Percentiles rank a stretch among this genome's conserved stretches.
phyloP scores from a whole-genome alignment of 2,797 vertebrate genomes.

The Sebastes matsubarae region DNA sequence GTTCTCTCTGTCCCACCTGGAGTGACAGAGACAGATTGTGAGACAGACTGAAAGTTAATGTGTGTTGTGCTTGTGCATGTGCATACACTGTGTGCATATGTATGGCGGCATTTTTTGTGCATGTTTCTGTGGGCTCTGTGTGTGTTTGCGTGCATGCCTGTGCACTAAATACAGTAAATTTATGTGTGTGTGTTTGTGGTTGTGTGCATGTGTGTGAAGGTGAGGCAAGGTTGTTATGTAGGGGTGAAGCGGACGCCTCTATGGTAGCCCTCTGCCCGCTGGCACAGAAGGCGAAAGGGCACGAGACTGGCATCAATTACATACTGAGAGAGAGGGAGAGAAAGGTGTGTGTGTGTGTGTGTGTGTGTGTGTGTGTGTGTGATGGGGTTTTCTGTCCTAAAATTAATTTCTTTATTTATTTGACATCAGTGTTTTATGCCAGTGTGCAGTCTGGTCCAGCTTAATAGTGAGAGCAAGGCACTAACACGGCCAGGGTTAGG shows the following conservation, averaged over 20 bases:
- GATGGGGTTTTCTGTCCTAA: constrained; percentile 6
- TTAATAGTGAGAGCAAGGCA: constrained; percentile 28
- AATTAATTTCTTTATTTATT: constrained; percentile 39
- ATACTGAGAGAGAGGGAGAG: constrained; percentile 33
- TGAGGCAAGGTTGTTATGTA: constrained; percentile 82
- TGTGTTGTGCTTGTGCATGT: neutral
- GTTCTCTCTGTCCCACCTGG: constrained; percentile 38
- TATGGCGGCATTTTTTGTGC: neutral
- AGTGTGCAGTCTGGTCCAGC: neutral
- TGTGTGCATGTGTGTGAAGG: constrained; percentile 71
- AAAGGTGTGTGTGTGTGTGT: constrained; percentile 15
- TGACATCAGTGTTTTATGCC: constrained; percentile 15
- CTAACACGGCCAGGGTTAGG: constrained; percentile 28
- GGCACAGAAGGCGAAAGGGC: constrained; percentile 78
- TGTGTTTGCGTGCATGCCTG: neutral
- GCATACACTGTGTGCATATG: neutral
- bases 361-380: constrained; percentile 10
- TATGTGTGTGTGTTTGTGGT: constrained; percentile 8
- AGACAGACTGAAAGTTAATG: constrained; percentile 58
- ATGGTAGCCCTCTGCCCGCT: constrained; percentile 74
- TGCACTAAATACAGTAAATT: neutral
- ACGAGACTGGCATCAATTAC: constrained; percentile 82
- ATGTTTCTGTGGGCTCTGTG: neutral
- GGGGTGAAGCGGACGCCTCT: constrained; percentile 75
- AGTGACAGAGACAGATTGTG: constrained; percentile 68